These are phyloP conservation scores for Diplazon laetatorius DNA, from an alignment of 2,888 invertebrate species.

Conservation along the genomic window DNA sequence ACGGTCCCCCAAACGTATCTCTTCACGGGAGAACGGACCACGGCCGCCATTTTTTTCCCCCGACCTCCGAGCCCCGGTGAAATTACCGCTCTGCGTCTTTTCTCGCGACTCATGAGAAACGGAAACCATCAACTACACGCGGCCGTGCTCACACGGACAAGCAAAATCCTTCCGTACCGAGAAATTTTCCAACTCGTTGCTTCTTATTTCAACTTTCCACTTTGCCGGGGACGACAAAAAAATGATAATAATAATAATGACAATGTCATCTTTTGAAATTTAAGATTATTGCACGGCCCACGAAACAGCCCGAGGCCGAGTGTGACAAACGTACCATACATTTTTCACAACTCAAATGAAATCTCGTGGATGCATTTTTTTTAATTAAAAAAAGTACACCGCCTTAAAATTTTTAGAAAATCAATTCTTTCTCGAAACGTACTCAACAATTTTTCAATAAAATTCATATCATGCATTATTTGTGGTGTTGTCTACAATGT, in stretches of 20 bases:
- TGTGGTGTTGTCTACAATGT: too few relatives aligned
- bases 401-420: too few relatives aligned
- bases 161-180: slow-evolving; percentile 44
- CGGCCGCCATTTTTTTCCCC: slow-evolving; percentile 64
- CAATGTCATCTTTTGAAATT: too few relatives aligned
- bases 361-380: not conserved
- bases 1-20: not conserved
- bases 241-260: too few relatives aligned
- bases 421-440: too few relatives aligned
- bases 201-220: slow-evolving; percentile 59
- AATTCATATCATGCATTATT: too few relatives aligned
- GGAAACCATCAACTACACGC: slow-evolving; percentile 1
- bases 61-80: slow-evolving; percentile 39
- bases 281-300: not conserved
- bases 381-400: too few relatives aligned
- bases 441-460: too few relatives aligned
- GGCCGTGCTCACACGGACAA: not conserved
- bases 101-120: not conserved
- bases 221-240: slow-evolving; percentile 29
- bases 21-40: slow-evolving; percentile 23
- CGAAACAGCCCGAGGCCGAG: not conserved
- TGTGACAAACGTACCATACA: not conserved
- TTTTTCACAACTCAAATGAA: not conserved
- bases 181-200: slow-evolving; percentile 69
- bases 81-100: slow-evolving; percentile 61